These are phyloP conservation scores for Linurgus olivaceus DNA, from an alignment of 2,797 vertebrate genomes.

Conservation along the genomic window DNA sequence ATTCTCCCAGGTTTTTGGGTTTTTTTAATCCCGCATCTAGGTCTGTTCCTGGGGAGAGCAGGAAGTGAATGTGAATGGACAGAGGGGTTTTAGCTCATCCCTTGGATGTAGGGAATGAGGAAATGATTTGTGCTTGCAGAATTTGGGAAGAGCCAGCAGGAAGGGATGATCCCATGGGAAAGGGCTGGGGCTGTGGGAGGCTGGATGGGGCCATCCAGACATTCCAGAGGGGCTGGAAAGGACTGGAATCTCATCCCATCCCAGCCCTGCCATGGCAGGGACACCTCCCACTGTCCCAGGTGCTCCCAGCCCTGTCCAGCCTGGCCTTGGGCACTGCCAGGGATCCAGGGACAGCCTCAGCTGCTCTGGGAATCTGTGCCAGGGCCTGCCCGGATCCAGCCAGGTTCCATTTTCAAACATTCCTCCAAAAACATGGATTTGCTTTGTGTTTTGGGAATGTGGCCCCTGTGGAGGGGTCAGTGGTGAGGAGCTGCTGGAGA, in stretches of 20 bases:
- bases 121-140: rapidly evolving
- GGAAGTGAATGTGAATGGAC: rapidly evolving
- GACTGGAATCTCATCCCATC: neutral
- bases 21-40: neutral
- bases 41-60: neutral
- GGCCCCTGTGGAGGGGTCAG: neutral
- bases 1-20: rapidly evolving
- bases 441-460: neutral
- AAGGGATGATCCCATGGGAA: neutral
- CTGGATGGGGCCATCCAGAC: neutral
- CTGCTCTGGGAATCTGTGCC: neutral
- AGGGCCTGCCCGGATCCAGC: neutral
- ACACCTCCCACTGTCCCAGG: neutral
- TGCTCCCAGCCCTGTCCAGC: neutral
- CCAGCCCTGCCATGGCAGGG: neutral
- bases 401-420: neutral
- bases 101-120: rapidly evolving
- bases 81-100: neutral
- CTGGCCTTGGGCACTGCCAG: neutral
- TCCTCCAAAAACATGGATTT: neutral
- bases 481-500: neutral
- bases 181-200: neutral
- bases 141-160: neutral
- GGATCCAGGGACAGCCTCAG: neutral
- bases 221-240: neutral